Percentiles rank a stretch among this genome's conserved stretches.
Conservation (phyloP, 2,113 vertebrate genomes). For the Panthera leo region DNA sequence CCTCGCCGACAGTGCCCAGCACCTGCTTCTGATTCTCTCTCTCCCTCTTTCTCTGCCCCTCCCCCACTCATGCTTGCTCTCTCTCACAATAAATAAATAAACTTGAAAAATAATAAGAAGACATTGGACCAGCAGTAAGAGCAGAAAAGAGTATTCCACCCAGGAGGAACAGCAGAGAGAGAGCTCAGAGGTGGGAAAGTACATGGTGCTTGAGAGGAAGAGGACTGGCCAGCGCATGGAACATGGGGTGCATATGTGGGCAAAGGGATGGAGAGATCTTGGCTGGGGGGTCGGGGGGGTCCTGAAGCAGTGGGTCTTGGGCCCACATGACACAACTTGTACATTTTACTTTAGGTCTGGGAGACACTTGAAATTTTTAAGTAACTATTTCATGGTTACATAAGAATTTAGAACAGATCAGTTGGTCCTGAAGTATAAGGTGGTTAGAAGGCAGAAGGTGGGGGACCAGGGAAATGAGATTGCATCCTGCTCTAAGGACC, state of each 20-base stretch:
- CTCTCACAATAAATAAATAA: too few species aligned
- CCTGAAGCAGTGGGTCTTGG: fast-evolving
- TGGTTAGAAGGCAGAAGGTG: neutral
- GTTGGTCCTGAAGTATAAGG: neutral
- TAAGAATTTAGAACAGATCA: neutral
- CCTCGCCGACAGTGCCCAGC: too few species aligned
- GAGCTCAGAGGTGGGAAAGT: neutral
- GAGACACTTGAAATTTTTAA: neutral
- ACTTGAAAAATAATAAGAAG: neutral
- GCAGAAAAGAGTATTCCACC: neutral
- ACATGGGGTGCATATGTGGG: fast-evolving
- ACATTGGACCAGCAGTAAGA: neutral
- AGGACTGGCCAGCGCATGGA: too few species aligned
- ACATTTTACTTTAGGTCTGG: neutral
- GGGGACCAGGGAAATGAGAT: neutral
- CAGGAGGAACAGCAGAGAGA: neutral
- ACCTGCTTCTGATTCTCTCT: too few species aligned
- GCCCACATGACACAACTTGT: fast-evolving
- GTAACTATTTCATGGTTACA: neutral
- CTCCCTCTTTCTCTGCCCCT: too few species aligned
- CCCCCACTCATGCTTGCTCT: too few species aligned
- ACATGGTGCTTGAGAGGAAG: too few species aligned
- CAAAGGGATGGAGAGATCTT: fast-evolving
- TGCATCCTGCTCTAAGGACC: neutral
- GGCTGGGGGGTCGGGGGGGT: neutral